These are phyloP conservation scores for Lophochroa leadbeateri DNA, from an alignment of 2,113 vertebrate genomes.

Conservation along the genomic window DNA sequence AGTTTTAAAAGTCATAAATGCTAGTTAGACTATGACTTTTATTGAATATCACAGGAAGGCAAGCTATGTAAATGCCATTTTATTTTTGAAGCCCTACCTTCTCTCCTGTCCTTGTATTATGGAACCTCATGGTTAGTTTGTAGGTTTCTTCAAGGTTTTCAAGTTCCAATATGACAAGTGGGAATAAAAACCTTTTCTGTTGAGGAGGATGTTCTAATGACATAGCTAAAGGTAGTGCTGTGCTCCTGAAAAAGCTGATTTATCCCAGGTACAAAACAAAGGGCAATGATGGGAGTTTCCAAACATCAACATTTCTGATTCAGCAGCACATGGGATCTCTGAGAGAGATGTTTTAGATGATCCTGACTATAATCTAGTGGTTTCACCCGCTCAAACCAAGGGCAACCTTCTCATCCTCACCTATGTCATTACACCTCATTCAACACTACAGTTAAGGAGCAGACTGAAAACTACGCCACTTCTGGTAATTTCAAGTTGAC, in stretches of 20 bases:
- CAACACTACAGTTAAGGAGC: background rate
- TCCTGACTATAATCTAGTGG: background rate
- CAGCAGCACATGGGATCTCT: background rate
- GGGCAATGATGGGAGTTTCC: fast-evolving
- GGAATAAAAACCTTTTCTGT: background rate
- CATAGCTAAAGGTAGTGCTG: background rate
- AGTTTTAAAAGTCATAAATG: background rate
- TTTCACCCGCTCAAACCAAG: background rate
- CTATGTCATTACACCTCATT: background rate
- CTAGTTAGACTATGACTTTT: background rate
- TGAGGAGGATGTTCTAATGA: background rate
- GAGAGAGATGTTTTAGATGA: background rate
- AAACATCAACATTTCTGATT: background rate
- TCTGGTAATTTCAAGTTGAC: background rate
- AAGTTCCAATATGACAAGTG: background rate
- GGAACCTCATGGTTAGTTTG: background rate
- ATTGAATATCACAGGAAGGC: background rate
- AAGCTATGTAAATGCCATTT: background rate
- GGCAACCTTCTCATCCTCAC: background rate
- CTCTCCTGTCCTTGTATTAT: background rate
- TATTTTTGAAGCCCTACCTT: background rate
- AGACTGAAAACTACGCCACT: background rate
- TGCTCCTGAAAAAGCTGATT: background rate
- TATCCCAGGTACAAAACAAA: background rate
- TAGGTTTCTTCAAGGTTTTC: background rate